Conservation (phyloP, 2,113 vertebrate species). For the Psammodynastes pulverulentus region DNA sequence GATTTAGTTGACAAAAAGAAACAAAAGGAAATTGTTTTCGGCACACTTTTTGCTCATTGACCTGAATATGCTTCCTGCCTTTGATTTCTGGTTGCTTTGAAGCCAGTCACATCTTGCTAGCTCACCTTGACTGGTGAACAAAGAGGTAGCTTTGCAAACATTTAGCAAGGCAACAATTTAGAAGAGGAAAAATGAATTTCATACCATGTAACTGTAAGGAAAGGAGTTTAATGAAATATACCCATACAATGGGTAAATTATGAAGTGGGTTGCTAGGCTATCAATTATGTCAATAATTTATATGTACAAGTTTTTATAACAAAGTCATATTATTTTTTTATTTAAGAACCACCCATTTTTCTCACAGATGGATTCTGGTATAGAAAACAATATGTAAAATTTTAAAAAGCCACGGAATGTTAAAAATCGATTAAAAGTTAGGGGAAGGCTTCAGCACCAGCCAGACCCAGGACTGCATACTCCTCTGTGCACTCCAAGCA, state of each 20-base stretch:
- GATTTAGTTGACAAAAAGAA: not conserved
- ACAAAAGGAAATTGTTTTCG: not conserved
- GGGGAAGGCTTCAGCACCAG: not conserved
- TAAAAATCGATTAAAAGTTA: not conserved
- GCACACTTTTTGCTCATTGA: not conserved
- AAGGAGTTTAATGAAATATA: not conserved
- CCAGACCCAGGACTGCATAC: not conserved
- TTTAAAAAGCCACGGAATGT: not conserved
- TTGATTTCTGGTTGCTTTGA: not conserved
- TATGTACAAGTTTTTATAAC: not conserved
- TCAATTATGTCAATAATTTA: not conserved
- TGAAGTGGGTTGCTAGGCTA: not conserved
- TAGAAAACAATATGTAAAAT: not conserved
- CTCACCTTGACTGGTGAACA: not conserved
- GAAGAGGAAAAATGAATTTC: not conserved
- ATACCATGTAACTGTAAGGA: not conserved
- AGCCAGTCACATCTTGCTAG: constrained; percentile 1
- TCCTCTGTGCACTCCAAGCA: not conserved
- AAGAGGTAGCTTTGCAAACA: not conserved
- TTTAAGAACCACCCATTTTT: not conserved
- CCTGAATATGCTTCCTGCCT: not conserved
- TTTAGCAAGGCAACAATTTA: not conserved
- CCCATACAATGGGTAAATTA: not conserved
- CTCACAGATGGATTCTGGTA: not conserved
- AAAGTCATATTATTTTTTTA: not conserved